Percentiles rank a stretch among this genome's conserved stretches.
These are phyloP conservation scores for Podarcis raffonei DNA, from an alignment of 2,113 vertebrate genomes.

Conservation along the genomic window DNA sequence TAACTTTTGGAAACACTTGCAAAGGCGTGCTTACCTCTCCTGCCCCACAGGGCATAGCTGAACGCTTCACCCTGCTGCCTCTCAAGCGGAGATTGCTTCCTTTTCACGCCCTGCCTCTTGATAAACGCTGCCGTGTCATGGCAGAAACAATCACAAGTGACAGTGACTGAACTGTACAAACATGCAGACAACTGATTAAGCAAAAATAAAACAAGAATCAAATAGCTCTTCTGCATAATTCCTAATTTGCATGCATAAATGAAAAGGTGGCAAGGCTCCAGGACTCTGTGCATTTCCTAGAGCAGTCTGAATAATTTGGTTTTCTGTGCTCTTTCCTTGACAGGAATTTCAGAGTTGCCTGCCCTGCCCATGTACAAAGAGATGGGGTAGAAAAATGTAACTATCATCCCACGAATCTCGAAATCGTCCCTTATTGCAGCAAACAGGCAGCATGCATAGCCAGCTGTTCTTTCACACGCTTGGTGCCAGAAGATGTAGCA, in stretches of 20 bases:
- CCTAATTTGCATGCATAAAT: constrained; percentile 66
- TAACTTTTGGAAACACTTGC: background rate
- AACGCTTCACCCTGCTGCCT: constrained; percentile 24
- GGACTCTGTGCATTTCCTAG: constrained; percentile 37
- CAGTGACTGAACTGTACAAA: constrained; percentile 63
- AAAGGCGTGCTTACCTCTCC: background rate
- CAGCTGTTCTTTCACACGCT: constrained; percentile 31
- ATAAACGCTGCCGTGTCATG: constrained; percentile 32
- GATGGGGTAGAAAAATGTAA: background rate
- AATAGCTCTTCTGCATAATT: constrained; percentile 69
- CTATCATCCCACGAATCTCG: background rate
- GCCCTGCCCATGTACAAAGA: background rate
- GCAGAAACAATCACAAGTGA: constrained; percentile 58
- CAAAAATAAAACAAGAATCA: constrained; percentile 70
- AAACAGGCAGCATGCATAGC: constrained; percentile 16
- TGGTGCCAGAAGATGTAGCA: constrained; percentile 22
- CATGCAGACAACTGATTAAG: constrained; percentile 69
- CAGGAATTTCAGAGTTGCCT: constrained; percentile 34
- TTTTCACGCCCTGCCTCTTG: constrained; percentile 30
- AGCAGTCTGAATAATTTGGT: constrained; percentile 57
- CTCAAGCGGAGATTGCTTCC: constrained; percentile 38
- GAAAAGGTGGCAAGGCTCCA: constrained; percentile 63
- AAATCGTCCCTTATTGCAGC: background rate
- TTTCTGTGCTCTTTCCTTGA: constrained; percentile 14
- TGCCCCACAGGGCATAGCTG: background rate